Evolutionary conservation across 2,797 vertebrate genomes (phyloP), one percentile per base, ranked within the genome.

Genomic region (Gila robusta): DNA sequence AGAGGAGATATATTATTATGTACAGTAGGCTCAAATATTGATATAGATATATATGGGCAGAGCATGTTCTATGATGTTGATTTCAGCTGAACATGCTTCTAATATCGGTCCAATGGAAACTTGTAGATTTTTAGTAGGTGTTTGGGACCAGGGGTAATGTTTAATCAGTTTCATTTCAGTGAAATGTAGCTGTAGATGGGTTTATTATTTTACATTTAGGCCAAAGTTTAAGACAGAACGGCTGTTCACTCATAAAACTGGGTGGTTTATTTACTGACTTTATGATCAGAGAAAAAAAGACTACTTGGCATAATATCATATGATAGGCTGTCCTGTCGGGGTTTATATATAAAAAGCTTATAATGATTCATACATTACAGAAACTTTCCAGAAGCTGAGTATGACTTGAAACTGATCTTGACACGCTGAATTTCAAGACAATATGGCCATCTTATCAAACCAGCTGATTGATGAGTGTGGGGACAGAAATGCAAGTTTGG

Each of bases 131-230:
- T 62, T 79, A 44, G 35, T 82, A 35, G 66, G 81, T 84, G 54
- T 78, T 23, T 73, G 52, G 83, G 52, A 47, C 59, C 44, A 47
- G 26, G 21, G 41, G 28, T 35, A 14, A 32, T 17, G 56, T 84
- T 41, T 84, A 37, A 77, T 66, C 59, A n/a, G 44, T 26, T 83
- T 84, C 6, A 66, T 52, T 77, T 84, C 9, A 52, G 16, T 83
- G 71, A 84, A 77, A 73, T 84, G 59, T 28, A 77, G 32, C 21
- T 84, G 8, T 76, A 47, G 72, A 35, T 64, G 71, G 54, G 56
- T 47, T 44, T 3, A 35, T 83, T 37, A 26, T 76, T 79, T 52
- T 81, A 81, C 23, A 26, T 74, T 56, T 76, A 67, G 64, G 73
- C 37, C 59, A 39, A 21, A 74, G 56, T 84, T 72, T 32, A 26